Percentiles rank a stretch among this genome's conserved stretches.
Evolutionary conservation across 1,140 invertebrate species (phyloP).

Genomic region (Atopsyche davidsoni): DNA sequence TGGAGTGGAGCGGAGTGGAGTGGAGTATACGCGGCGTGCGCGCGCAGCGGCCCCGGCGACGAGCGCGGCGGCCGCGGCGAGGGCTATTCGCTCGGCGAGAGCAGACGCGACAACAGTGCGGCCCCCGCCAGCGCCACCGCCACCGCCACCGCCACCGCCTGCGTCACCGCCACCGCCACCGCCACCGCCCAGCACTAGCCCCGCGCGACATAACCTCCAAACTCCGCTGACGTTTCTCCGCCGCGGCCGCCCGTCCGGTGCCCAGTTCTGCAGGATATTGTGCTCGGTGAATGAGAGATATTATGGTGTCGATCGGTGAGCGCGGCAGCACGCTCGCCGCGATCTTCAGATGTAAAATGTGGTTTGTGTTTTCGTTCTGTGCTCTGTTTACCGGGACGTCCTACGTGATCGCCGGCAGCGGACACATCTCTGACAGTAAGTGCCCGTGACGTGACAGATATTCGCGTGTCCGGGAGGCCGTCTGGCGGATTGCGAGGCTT

Average conservation of each 20-base stretch:
- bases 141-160: neutral
- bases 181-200: too few species aligned
- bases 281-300: slow-evolving; percentile 12
- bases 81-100: slow-evolving; percentile 15
- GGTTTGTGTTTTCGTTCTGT: slow-evolving; percentile 29
- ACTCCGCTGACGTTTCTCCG: slow-evolving; percentile 18
- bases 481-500: too few species aligned
- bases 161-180: neutral
- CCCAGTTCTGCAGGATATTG: slow-evolving; percentile 1
- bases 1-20: too few species aligned
- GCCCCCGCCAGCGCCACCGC: slow-evolving; percentile 4
- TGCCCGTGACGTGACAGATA: slow-evolving; percentile 4
- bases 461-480: neutral
- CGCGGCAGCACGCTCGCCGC: slow-evolving; percentile 19
- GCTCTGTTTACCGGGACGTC: slow-evolving; percentile 22
- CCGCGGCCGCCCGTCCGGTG: slow-evolving; percentile 7
- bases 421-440: slow-evolving; percentile 26
- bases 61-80: neutral
- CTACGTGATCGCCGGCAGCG: slow-evolving; percentile 17
- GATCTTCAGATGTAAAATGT: slow-evolving; percentile 24
- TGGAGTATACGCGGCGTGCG: too few species aligned
- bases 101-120: slow-evolving; percentile 9
- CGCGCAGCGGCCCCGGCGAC: neutral
- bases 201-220: slow-evolving; percentile 19
- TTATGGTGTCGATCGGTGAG: slow-evolving; percentile 17